Conservation (phyloP, 2,888 invertebrate species). For the Ophraella communa region DNA sequence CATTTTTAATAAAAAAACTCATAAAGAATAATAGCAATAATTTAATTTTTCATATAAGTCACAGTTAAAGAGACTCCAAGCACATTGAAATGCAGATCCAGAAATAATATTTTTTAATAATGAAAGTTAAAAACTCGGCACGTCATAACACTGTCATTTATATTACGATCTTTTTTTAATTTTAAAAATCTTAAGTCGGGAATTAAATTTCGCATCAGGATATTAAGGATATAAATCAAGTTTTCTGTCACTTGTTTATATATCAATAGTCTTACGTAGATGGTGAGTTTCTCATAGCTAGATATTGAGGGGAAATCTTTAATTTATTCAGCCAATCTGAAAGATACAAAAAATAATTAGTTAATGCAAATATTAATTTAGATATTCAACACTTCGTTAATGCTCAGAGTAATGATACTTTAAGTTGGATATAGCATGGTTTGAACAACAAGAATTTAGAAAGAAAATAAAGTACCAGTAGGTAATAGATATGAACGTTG, state of each 20-base stretch:
- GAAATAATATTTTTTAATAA: slow-evolving; percentile 56
- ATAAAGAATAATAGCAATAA: slow-evolving; percentile 33
- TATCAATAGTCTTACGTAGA: slow-evolving; percentile 47
- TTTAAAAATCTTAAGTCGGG: slow-evolving; percentile 56
- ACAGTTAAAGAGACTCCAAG: slow-evolving; percentile 26
- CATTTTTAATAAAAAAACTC: slow-evolving; percentile 35
- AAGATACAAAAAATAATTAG: no score
- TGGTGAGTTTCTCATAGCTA: no score
- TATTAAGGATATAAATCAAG: slow-evolving; percentile 57
- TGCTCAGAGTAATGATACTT: no score
- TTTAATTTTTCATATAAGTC: slow-evolving; percentile 40
- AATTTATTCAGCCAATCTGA: no score
- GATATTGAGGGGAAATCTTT: no score
- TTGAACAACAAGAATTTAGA: no score
- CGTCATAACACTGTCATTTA: slow-evolving; percentile 58
- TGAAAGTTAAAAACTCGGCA: slow-evolving; percentile 54
- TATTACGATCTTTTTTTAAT: slow-evolving; percentile 58
- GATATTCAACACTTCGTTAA: no score
- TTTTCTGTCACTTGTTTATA: slow-evolving; percentile 56
- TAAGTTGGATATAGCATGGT: no score
- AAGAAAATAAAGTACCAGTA: no score
- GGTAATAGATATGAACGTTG: no score
- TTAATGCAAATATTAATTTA: no score
- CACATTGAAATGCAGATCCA: slow-evolving; percentile 54
- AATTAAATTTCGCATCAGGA: slow-evolving; percentile 56